Evolutionary conservation across 1,140 invertebrate genomes (phyloP), one percentile per base, ranked within the genome.

Genomic region (Venturia canescens): DNA sequence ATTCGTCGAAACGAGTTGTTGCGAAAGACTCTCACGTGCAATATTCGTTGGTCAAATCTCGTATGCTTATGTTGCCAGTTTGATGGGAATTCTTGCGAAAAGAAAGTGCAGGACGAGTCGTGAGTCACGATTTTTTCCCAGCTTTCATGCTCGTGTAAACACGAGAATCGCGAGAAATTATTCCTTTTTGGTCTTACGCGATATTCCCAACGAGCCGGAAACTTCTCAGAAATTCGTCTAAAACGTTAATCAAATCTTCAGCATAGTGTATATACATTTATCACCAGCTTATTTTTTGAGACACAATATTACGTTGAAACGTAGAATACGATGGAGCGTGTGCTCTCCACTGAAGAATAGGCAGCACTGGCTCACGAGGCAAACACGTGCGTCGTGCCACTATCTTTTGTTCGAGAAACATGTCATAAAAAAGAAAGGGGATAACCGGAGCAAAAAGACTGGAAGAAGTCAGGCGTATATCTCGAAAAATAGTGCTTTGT

Each of bases 271-370:
- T n/a, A 53, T 18, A 57, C 2, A 7, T 57, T 57, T 57, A 3
- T 57, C 53, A 13, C 38, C 38, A 44, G 7, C 7, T 11, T 44
- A 5, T 44, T 44, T 44, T 18, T 7, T 11, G 5, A 57, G 53
- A 57, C 53, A 57, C 13, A 2, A 21, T 57, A 21, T n/a, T 57
- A n/a, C 53, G 21, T 57, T 57, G n/a, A 50, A 63, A 81, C 70
- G 70, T 81, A 75, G 79, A 83, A 77, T 81, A 27, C 50, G 48
- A 71, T 13, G 16, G 53, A 23, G 34, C 15, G 31, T 13, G 38
- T 66, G n/a, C n/a, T 71, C 74, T 79, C 83, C 84, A 53, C n/a
- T 44, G 67, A 50, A 63, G 81, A 78, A 84, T 11, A 27, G 60
- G 27, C n/a, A 27, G 23, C 60, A 23, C 4, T 63, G 60, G 21